phyloP scores from a whole-genome alignment of 2,113 vertebrate genomes.

The Machaerirhynchus nigripectus region DNA sequence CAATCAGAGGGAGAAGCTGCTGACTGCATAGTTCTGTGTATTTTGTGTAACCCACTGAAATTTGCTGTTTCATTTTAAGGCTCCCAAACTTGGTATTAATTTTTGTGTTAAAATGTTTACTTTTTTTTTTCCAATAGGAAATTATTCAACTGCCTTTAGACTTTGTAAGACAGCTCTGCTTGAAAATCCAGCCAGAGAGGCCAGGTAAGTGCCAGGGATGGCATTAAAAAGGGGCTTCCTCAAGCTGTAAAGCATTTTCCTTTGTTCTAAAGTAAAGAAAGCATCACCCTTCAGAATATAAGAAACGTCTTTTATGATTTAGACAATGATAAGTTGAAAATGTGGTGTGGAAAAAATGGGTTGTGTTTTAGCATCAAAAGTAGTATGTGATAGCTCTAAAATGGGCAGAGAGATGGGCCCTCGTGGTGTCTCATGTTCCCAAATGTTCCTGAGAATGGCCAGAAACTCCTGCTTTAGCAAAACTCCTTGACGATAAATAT shows the following conservation, averaged over 20 bases:
- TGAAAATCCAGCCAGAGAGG: constrained; percentile 91
- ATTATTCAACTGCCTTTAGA: constrained; percentile 93
- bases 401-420: neutral
- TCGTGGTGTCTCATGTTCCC: neutral
- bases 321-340: neutral
- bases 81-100: neutral
- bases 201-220: constrained; percentile 78
- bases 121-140: constrained; percentile 74
- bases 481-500: neutral
- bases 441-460: neutral
- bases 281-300: neutral
- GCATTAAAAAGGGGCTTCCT: neutral
- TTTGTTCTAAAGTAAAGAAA: neutral
- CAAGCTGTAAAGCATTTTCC: neutral
- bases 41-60: neutral
- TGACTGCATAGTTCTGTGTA: neutral
- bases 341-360: neutral
- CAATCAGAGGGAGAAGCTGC: neutral
- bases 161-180: constrained; percentile 91
- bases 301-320: neutral
- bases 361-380: neutral
- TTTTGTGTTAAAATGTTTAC: neutral
- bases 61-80: neutral
- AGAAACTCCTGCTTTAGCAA: neutral
- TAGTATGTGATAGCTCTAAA: neutral